Base-by-base conservation (phyloP, 2,888 invertebrate genomes). In the Lobophora halterata region DNA sequence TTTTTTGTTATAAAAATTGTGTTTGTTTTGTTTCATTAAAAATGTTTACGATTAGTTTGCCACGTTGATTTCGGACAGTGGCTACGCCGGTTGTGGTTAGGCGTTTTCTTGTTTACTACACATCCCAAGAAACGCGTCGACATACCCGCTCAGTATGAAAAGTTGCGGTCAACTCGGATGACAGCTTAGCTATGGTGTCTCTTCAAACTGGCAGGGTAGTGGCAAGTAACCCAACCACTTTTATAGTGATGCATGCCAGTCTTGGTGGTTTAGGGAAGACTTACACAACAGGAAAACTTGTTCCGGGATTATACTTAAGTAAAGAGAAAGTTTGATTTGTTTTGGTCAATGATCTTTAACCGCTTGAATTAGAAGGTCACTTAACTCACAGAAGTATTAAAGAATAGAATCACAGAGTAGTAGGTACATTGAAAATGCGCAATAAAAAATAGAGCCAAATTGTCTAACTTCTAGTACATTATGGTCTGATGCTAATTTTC, bases 1-100 rank as follows among this genome's bases (percentile, higher is more conserved):
- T 46, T 34, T 30, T 46, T 41, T 35, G 36, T 33, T 18, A 19
- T 18, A 25, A 38, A 35, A 21, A 18, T 5, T 35, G 28, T 37
- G 14, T 25, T 25, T 28, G 30, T 40, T 43, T 26, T 52, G 40
- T 40, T 39, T 45, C 10, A 16, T n/a, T n/a, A 24, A 13, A 25
- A 12, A 20, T 33, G 17, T 34, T 31, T 26, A 14, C 10, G 24
- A n/a, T 60, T 63, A 63, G 65, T 58, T 50, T 55, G 81, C 83
- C 83, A 83, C 86, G 85, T 82, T 66, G 75, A 68, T 35, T 47
- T 44, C 71, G 74, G 69, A 53, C 77, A 55, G 80, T 79, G 85
- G 83, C 80, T 72, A 63, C 64, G 71, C 81, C 82, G 82, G 75
- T 75, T 81, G 67, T 85, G 79, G 46, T 54, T 55, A 57, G 56